Evolutionary conservation across 2,888 invertebrate species (phyloP).

Genomic region (Meloe dianella): DNA sequence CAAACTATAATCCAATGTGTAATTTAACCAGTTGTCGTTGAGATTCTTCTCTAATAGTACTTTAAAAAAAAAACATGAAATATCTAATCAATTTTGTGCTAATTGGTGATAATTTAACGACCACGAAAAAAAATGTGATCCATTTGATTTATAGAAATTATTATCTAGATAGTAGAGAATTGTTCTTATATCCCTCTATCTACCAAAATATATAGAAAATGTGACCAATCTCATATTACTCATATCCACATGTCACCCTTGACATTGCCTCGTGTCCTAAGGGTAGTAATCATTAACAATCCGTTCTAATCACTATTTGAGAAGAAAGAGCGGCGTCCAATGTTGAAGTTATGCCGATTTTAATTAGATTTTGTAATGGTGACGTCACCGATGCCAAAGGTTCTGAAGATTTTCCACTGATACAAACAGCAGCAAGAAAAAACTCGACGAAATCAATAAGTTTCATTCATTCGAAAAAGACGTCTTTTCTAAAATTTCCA

Average conservation of each 20-base stretch:
- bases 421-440: neutral
- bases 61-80: neutral
- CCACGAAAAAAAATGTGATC: too few species aligned
- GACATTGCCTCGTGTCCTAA: neutral
- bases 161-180: too few species aligned
- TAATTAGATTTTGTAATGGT: too few species aligned
- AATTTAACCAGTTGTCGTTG: neutral
- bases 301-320: neutral
- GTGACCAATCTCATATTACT: neutral
- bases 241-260: neutral
- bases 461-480: too few species aligned
- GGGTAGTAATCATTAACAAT: neutral
- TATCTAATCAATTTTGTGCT: neutral
- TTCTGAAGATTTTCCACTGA: neutral
- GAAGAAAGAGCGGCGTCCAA: neutral
- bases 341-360: neutral
- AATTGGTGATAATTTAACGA: neutral
- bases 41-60: constrained; percentile 4
- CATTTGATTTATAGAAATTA: too few species aligned
- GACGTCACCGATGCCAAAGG: neutral
- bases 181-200: too few species aligned
- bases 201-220: neutral
- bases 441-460: neutral
- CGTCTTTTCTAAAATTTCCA: neutral
- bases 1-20: neutral